Evolutionary conservation across 2,888 invertebrate genomes (phyloP).

Genomic region (Didymodactylos carnosus): DNA sequence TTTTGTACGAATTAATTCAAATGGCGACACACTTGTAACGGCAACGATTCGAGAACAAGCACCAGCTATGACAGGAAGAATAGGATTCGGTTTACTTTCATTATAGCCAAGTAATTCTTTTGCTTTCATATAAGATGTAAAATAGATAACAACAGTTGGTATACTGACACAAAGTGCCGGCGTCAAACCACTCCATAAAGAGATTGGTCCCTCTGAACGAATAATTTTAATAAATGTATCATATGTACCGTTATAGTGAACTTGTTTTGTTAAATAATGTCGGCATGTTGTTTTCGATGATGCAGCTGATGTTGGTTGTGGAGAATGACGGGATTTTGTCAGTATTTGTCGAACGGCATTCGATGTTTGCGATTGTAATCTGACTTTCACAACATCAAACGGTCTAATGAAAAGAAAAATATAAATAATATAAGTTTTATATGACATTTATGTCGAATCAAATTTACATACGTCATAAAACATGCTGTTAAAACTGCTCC

Average conservation of each 20-base stretch:
- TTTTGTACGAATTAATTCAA: conserved; percentile 87
- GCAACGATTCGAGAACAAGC: conserved; percentile 41
- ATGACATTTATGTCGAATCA: background rate
- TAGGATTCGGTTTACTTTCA: conserved; percentile 21
- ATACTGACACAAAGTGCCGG: conserved; percentile 87
- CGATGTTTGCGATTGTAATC: conserved; percentile 65
- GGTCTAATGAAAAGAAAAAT: conserved; percentile 45
- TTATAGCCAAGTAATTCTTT: conserved; percentile 23
- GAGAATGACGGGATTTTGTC: background rate
- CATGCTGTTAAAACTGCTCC: conserved; percentile 51
- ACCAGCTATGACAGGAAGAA: conserved; percentile 54
- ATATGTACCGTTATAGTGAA: conserved; percentile 3
- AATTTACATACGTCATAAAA: conserved; percentile 51
- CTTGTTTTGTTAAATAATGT: background rate
- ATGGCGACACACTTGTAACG: conserved; percentile 62
- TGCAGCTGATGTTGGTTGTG: background rate
- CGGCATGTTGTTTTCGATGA: background rate
- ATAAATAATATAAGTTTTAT: background rate
- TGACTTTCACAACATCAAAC: conserved; percentile 88
- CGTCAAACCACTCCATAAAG: conserved; percentile 88
- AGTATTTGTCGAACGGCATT: background rate
- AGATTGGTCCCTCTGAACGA: conserved; percentile 56
- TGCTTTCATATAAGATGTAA: conserved; percentile 83
- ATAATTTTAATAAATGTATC: conserved; percentile 10
- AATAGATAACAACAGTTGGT: conserved; percentile 87